phyloP scores from a whole-genome alignment of 2,888 invertebrate genomes.

The Oxyteleia sp. region DNA sequence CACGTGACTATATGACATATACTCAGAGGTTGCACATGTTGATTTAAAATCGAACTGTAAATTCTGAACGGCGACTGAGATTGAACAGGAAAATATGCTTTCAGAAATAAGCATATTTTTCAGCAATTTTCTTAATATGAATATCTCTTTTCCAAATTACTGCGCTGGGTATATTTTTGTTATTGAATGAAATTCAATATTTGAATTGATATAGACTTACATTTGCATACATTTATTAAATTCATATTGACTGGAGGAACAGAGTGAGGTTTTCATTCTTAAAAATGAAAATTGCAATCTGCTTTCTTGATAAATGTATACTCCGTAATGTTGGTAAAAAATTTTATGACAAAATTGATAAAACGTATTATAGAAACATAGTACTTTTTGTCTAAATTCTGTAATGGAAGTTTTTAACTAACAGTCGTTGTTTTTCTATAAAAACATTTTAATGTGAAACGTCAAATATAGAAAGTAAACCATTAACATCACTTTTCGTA shows the following conservation, averaged over 20 bases:
- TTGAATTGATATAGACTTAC: not conserved
- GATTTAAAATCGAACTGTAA: slow-evolving; percentile 39
- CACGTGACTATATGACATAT: slow-evolving; percentile 27
- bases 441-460: too few relatives aligned
- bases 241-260: not conserved
- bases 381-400: too few relatives aligned
- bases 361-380: too few relatives aligned
- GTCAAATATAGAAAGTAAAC: too few relatives aligned
- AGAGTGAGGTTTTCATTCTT: too few relatives aligned
- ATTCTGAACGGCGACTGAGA: slow-evolving; percentile 12
- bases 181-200: not conserved
- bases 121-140: not conserved
- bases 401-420: too few relatives aligned
- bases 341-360: too few relatives aligned
- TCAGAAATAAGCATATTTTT: not conserved
- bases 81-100: slow-evolving; percentile 8
- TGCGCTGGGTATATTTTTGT: not conserved
- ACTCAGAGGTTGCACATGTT: slow-evolving; percentile 29
- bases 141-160: not conserved
- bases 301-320: too few relatives aligned
- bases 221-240: not conserved
- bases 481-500: too few relatives aligned
- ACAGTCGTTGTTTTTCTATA: too few relatives aligned
- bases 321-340: too few relatives aligned
- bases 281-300: too few relatives aligned